These are phyloP conservation scores for Takifugu bimaculatus DNA, from an alignment of 2,113 vertebrate species.

Conservation along the genomic window DNA sequence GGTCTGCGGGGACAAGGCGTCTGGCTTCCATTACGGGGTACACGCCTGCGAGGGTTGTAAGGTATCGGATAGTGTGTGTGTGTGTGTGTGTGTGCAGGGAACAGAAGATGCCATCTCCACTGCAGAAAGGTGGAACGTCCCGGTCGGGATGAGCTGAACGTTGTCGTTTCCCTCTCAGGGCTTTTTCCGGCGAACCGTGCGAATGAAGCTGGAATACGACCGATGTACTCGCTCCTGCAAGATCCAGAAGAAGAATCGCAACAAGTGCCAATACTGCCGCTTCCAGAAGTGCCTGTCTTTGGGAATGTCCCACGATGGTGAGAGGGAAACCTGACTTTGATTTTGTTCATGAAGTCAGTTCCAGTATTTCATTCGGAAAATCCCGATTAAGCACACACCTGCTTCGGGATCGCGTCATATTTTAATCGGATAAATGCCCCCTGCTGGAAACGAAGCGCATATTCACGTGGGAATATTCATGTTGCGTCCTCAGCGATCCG, in stretches of 20 bases:
- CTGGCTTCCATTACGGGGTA: slow-evolving; percentile 95
- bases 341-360: neutral
- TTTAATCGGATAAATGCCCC: neutral
- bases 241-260: slow-evolving; percentile 96
- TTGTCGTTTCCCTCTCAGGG: slow-evolving; percentile 73
- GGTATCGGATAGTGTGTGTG: slow-evolving; percentile 66
- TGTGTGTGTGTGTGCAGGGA: neutral
- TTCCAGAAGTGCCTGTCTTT: slow-evolving; percentile 97
- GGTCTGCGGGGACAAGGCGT: slow-evolving; percentile 94
- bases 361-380: too few relatives aligned
- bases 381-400: too few relatives aligned
- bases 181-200: slow-evolving; percentile 93
- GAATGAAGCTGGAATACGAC: slow-evolving; percentile 97
- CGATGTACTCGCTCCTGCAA: slow-evolving; percentile 91
- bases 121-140: neutral
- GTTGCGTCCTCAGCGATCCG: slow-evolving; percentile 81
- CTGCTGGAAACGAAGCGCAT: too few relatives aligned
- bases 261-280: slow-evolving; percentile 98
- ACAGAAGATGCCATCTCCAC: neutral
- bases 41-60: slow-evolving; percentile 98
- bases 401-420: neutral
- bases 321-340: slow-evolving; percentile 40
- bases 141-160: neutral
- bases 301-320: slow-evolving; percentile 98
- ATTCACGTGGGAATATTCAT: neutral